These are phyloP conservation scores for Polypterus bichir DNA, from an alignment of 2,113 vertebrate species.

Conservation along the genomic window DNA sequence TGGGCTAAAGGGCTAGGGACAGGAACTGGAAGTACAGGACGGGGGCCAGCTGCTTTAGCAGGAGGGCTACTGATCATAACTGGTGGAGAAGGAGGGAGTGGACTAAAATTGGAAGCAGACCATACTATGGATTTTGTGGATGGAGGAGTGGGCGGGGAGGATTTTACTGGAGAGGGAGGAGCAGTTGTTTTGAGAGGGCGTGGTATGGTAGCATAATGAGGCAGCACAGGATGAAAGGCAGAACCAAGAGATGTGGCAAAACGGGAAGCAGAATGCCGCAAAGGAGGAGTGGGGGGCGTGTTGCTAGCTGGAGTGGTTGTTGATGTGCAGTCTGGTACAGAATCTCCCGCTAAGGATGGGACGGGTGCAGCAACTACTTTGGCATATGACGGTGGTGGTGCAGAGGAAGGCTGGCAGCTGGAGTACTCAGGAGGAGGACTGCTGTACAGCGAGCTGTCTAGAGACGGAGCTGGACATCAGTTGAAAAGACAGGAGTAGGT, in stretches of 20 bases:
- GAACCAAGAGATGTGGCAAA: conserved; percentile 92
- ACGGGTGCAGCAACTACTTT: conserved; percentile 64
- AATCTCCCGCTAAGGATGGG: conserved; percentile 43
- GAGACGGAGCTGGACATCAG: conserved; percentile 66
- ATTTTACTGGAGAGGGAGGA: conserved; percentile 33
- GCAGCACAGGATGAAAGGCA: conserved; percentile 93
- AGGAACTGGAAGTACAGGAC: conserved; percentile 72
- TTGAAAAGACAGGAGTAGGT: conserved; percentile 33
- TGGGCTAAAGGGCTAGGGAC: conserved; percentile 66
- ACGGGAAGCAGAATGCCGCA: conserved; percentile 84
- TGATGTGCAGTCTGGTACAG: conserved; percentile 58
- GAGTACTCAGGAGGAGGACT: conserved; percentile 71
- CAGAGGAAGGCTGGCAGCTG: conserved; percentile 64
- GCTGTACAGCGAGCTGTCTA: conserved; percentile 80
- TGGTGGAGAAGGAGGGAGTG: conserved; percentile 83
- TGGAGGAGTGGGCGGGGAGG: conserved; percentile 32
- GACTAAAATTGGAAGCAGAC: conserved; percentile 72
- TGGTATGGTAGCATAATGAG: conserved; percentile 86
- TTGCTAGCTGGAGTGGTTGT: conserved; percentile 56
- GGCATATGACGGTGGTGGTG: conserved; percentile 64
- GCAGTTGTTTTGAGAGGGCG: conserved; percentile 65
- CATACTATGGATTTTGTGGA: conserved; percentile 68
- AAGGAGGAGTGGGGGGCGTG: conserved; percentile 83
- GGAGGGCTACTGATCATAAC: conserved; percentile 96
- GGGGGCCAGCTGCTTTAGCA: conserved; percentile 76